Conservation (phyloP, 92 coral and sea anemone species). For the Metridium senile region DNA sequence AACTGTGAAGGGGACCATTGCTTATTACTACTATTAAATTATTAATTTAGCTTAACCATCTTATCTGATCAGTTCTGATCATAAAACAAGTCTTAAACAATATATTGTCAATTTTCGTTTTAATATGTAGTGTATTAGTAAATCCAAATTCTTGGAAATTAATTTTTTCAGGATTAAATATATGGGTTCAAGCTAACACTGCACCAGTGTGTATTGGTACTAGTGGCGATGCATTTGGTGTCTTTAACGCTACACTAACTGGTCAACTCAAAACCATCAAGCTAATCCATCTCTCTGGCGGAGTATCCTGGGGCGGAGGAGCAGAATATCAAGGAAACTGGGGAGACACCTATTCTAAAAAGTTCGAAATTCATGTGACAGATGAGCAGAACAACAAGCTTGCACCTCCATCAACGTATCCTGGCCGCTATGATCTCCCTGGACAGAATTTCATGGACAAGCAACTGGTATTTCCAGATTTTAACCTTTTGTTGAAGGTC, state of each 20-base stretch:
- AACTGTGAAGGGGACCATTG: too few relatives aligned
- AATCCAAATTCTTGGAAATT: too few relatives aligned
- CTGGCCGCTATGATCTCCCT: too few relatives aligned
- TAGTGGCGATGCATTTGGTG: constrained; percentile 4
- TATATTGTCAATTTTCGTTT: too few relatives aligned
- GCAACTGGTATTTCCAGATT: constrained; percentile 1
- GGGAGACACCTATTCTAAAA: background rate
- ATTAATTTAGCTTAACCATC: too few relatives aligned
- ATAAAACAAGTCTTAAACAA: too few relatives aligned
- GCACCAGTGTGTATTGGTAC: constrained; percentile 17
- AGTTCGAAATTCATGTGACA: constrained; percentile 13
- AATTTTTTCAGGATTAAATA: background rate
- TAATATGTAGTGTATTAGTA: too few relatives aligned
- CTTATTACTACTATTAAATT: too few relatives aligned
- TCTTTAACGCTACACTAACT: background rate
- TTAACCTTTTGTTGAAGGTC: background rate
- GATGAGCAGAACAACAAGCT: background rate
- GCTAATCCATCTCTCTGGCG: constrained; percentile 17
- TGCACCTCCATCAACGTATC: constrained; percentile 14
- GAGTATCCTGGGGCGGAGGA: constrained; percentile 9
- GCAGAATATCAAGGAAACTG: background rate
- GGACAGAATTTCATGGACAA: constrained; percentile 8
- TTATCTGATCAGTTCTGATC: too few relatives aligned
- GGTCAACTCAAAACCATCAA: constrained; percentile 8
- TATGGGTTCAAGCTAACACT: constrained; percentile 4